Evolutionary conservation across 2,113 vertebrate species (phyloP).

Genomic region (Dolichallabes microphthalmus): DNA sequence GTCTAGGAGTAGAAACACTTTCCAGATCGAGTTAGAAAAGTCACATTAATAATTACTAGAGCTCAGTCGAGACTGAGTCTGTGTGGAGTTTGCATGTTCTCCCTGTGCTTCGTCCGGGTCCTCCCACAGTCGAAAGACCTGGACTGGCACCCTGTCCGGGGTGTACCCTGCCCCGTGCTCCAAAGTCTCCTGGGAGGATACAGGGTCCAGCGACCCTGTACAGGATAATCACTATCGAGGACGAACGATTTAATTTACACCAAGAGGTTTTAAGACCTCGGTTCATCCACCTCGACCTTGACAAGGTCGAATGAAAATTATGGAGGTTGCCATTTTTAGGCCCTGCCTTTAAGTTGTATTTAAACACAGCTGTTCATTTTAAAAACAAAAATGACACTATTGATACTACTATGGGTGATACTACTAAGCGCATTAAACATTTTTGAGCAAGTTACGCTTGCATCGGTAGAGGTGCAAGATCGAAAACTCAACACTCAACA

Average conservation of each 20-base stretch:
- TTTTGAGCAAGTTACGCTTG: background rate
- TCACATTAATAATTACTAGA: background rate
- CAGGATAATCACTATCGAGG: too few species aligned
- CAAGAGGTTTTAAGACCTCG: background rate
- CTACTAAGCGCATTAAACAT: background rate
- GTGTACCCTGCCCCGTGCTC: too few species aligned
- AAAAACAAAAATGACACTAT: background rate
- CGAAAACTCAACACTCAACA: background rate
- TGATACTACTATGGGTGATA: background rate
- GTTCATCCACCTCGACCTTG: background rate
- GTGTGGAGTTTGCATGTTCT: too few species aligned
- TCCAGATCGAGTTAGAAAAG: background rate
- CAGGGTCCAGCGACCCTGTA: too few species aligned
- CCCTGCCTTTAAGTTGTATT: background rate
- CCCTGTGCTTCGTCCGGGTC: too few species aligned
- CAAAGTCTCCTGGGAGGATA: too few species aligned
- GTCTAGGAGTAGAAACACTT: background rate
- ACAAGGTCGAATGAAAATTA: background rate
- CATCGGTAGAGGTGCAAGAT: background rate
- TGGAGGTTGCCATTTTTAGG: background rate
- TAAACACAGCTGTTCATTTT: background rate
- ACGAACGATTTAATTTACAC: too few species aligned
- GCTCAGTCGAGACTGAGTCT: background rate
- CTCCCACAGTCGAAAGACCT: too few species aligned
- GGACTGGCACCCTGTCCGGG: too few species aligned